Base-by-base conservation (phyloP, 1,140 invertebrate species). In the Drosophila pandora region DNA sequence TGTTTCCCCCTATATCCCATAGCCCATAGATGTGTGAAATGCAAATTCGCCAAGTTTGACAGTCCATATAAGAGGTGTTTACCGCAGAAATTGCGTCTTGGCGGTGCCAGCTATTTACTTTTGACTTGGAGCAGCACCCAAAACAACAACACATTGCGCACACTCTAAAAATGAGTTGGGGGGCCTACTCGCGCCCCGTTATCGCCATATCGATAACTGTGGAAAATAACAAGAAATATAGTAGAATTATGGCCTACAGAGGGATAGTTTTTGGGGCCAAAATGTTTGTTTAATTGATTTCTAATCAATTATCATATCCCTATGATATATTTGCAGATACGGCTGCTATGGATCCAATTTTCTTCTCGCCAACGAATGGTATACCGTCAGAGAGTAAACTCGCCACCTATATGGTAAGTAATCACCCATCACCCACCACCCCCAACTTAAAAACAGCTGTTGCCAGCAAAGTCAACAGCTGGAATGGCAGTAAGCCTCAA, bases 301-400 rank as follows among this genome's bases (percentile, higher is more conserved):
- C 72, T 70, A 84, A 84, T 84, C 81, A 85, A 61, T 79, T 76
- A 79, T 75, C 59, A 37, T 59, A 21, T 77, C 25, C 54, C 43
- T 50, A 9, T 28, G 7, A 28, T 28, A 28, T 52, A 22, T 79
- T 32, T 74, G n/a, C 65, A 91, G 90, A 91, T 90, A 91, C 90
- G 90, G 88, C 90, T 90, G 90, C 90, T 87, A 91, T 93, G 93
- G 93, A 93, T 90, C 92, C 92, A 68, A 92, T 93, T 80, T 92
- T 92, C 79, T 94, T 93, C 79, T 92, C 93, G 43, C 93, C 94
- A 70, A 92, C 95, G 48, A 96, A 96, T 93, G 95, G 95, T 82
- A 94, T 96, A 84, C 96, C 96, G 47, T 94, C 96, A 91, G 96
- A 97, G 91, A 97, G 96, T 69, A 97, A 97, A 92, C 93, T 97